Percentiles rank a stretch among this genome's conserved stretches.
phyloP scores from a whole-genome alignment of 1,140 invertebrate species.

The Centruroides vittatus region DNA sequence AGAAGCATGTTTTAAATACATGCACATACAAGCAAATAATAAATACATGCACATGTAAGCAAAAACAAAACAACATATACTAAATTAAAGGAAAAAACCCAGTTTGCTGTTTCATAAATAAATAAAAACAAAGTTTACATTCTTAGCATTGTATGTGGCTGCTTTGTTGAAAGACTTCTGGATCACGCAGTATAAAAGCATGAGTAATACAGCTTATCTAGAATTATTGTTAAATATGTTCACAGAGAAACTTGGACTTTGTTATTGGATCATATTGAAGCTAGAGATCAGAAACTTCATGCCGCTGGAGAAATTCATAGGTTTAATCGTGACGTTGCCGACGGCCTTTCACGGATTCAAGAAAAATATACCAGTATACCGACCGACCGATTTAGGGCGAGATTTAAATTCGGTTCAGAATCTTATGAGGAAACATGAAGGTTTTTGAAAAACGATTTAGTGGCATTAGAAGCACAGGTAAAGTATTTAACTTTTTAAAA shows the following conservation, averaged over 20 bases:
- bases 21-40: too few species aligned
- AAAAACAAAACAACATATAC: too few species aligned
- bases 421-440: constrained; percentile 73
- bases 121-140: neutral
- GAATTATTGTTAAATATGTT: neutral
- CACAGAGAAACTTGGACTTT: constrained; percentile 70
- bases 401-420: constrained; percentile 77
- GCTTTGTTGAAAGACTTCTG: too few species aligned
- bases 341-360: constrained; percentile 75
- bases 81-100: too few species aligned
- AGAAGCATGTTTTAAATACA: too few species aligned
- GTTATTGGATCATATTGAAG: constrained; percentile 67
- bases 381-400: constrained; percentile 59
- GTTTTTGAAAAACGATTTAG: constrained; percentile 88
- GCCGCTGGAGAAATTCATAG: constrained; percentile 92
- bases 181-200: too few species aligned
- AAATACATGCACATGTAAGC: too few species aligned
- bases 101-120: neutral
- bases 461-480: constrained; percentile 83
- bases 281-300: constrained; percentile 66
- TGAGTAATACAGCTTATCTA: too few species aligned
- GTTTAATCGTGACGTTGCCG: constrained; percentile 90
- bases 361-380: constrained; percentile 72
- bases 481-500: constrained; percentile 30
- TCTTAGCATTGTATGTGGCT: too few species aligned